Evolutionary conservation across 2,888 invertebrate species (phyloP), one percentile per base, ranked within the genome.

Genomic region (Polydrusus cervinus): DNA sequence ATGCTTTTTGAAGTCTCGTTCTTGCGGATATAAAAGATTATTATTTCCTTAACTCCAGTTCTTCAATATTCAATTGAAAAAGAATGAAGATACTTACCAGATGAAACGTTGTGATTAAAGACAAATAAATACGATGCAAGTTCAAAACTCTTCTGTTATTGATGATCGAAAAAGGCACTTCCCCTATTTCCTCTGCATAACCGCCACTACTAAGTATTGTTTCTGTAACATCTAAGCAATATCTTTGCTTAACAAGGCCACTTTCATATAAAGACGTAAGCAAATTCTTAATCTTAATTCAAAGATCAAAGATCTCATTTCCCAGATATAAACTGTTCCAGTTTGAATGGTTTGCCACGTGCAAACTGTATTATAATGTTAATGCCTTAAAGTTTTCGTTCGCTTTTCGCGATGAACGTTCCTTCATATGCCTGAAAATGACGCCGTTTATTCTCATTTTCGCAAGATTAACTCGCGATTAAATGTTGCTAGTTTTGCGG

Each of bases 371-470:
- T 60, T 60, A 38, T 60, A 60, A 60, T 60, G 57, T 60, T 38
- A 60, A 60, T 60, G 57, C 57, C 38, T 60, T 38, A 60, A 60
- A 60, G 57, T 60, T 60, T 60, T 60, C 57, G 14, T 60, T 38
- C 57, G 57, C 57, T 60, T 60, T 60, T 38, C 38, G 1, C 57
- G 57, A 60, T 60, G 57, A 60, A 60, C 57, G 57, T 60, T 60
- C 57, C 84, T 86, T 86, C 86, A 86, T 86, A 86, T 86, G 87
- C 86, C 86, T 84, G 86, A 84, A 86, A 87, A 87, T 86, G 86
- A 86, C 86, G 86, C 85, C 87, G 86, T 87, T 87, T 87, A 86
- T 87, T 87, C 87, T 87, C 86, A 86, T 87, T 87, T 87, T 85
- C 84, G 82, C 82, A 86, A 87, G 87, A 87, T 87, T 87, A 87